phyloP scores from a whole-genome alignment of 2,113 vertebrate genomes.

The Crotophaga sulcirostris region DNA sequence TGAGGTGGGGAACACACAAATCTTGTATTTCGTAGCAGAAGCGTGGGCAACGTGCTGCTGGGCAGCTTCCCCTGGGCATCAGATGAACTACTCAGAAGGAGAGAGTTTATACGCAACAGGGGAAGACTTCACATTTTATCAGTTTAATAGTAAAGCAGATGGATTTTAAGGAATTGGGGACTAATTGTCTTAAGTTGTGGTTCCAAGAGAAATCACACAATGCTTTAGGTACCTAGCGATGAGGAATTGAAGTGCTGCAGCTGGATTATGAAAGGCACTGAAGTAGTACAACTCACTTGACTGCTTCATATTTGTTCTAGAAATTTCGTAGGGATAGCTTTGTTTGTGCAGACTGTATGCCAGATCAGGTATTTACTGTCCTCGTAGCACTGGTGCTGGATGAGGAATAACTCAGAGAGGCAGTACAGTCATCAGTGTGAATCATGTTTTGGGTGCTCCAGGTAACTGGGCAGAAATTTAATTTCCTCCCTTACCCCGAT shows the following conservation, averaged over 20 bases:
- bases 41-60: neutral
- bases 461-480: constrained; percentile 11
- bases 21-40: neutral
- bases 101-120: neutral
- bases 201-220: neutral
- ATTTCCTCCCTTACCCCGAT: neutral
- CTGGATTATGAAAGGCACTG: neutral
- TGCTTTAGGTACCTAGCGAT: neutral
- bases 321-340: neutral
- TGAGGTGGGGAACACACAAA: neutral
- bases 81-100: neutral
- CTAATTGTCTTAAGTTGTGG: neutral
- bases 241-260: neutral
- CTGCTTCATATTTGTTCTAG: neutral
- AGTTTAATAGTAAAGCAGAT: neutral
- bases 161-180: neutral
- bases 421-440: neutral
- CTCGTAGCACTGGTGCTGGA: neutral
- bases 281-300: neutral
- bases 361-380: neutral
- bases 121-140: neutral
- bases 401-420: constrained; percentile 8
- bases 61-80: neutral
- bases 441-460: neutral
- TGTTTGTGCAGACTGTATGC: neutral